Base-by-base conservation (phyloP, 2,888 invertebrate genomes). In the Harpalus rubripes region DNA sequence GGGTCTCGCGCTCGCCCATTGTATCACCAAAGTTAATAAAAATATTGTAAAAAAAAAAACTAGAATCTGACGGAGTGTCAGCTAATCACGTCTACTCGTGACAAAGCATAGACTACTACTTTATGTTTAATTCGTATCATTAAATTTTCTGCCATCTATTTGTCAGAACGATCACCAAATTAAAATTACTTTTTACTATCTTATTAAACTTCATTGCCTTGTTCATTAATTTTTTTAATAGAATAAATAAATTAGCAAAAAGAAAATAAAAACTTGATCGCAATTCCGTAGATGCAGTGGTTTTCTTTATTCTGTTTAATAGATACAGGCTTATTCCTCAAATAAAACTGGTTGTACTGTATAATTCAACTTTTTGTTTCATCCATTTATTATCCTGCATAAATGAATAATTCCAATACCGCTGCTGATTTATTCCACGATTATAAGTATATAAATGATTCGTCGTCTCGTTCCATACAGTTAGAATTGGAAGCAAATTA, bases 391-490 rank as follows among this genome's bases (percentile, higher is more conserved):
- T 59, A 15, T 56, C 15, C 15, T 1, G 59, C 15, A 59, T 59
- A 59, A 59, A 59, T 59, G 59, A 59, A 59, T 59, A 59, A 59
- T 59, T 59, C 15, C 59, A 7, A 59, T 59, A 56, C 56, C 12
- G n/a, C 16, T 10, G 3, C 15, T 15, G 59, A 59, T 59, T 16
- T 59, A 59, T 65, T n/a, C 2, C 68, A 68, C 32, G 68, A 39
- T 68, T 68, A 68, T 68, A 68, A 68, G n/a, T 39, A 68, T 68
- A 74, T 74, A 74, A 74, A 74, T 74, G 72, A 18, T 74, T 6
- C 41, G 7, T 39, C 41, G n/a, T 15, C 18, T 7, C 72, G 41
- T 74, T 16, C 1, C 8, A 7, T 16, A 41, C 72, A 18, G 16
- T 41, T 44, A 74, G 15, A 52, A 74, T 74, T 44, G 44, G 41